Percentiles rank a stretch among this genome's conserved stretches.
Evolutionary conservation across 2,113 vertebrate genomes (phyloP).

Genomic region (Tragelaphus scriptus): DNA sequence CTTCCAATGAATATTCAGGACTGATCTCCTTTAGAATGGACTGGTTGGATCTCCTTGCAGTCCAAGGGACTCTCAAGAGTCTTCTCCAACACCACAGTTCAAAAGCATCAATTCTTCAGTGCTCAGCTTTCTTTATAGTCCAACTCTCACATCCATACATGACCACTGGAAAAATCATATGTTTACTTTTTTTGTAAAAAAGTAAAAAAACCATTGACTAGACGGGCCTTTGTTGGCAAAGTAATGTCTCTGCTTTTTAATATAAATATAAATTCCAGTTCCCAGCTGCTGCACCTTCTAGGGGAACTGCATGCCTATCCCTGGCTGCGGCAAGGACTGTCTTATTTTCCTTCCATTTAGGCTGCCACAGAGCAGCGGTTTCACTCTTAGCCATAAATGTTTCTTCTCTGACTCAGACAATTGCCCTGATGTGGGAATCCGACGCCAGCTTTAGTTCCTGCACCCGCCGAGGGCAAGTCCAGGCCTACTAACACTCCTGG

Average conservation of each 20-base stretch:
- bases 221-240: not conserved
- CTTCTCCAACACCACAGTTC: not conserved
- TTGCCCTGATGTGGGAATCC: fast-evolving
- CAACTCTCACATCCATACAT: not conserved
- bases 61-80: not conserved
- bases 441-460: fast-evolving
- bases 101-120: not conserved
- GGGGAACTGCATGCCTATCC: not conserved
- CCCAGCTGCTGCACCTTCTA: not conserved
- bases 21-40: not conserved
- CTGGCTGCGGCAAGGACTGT: not conserved
- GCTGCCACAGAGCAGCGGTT: not conserved
- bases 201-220: not conserved
- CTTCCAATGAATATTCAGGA: not conserved
- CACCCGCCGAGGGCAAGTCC: fast-evolving
- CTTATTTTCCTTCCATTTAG: not conserved
- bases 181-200: too few relatives aligned
- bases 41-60: not conserved
- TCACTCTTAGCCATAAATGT: not conserved
- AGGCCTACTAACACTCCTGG: not conserved
- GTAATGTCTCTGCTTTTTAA: not conserved
- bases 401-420: not conserved
- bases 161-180: not conserved
- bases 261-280: not conserved
- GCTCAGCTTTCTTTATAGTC: not conserved